Evolutionary conservation across 2,113 vertebrate species (phyloP).

Genomic region (Mugil cephalus): DNA sequence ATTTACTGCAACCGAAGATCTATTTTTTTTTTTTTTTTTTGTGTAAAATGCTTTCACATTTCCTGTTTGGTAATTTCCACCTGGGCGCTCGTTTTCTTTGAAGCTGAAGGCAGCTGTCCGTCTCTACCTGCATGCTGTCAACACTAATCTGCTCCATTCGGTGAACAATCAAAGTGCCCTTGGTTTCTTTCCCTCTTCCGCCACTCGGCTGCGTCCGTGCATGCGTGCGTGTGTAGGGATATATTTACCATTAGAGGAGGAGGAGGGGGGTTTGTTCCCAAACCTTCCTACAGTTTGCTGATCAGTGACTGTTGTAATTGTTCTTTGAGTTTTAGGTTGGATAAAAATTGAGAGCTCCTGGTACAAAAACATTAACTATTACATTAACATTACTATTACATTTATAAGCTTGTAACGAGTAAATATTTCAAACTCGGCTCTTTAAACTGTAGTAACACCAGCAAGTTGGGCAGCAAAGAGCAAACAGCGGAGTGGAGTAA

Average conservation of each 20-base stretch:
- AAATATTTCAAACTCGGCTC: too few species aligned
- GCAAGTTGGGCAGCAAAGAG: not conserved
- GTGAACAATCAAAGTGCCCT: conserved; percentile 41
- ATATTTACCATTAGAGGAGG: conserved; percentile 20
- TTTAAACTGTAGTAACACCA: not conserved
- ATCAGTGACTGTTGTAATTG: conserved; percentile 21
- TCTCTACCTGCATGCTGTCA: conserved; percentile 47
- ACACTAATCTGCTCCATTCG: conserved; percentile 42
- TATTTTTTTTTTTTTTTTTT: conserved; percentile 2
- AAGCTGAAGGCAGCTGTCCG: conserved; percentile 29
- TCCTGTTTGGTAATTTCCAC: conserved; percentile 27
- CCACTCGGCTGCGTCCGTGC: conserved; percentile 43
- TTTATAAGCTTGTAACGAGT: too few species aligned
- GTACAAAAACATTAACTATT: too few species aligned
- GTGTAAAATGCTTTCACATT: conserved; percentile 27
- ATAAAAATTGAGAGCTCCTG: not conserved
- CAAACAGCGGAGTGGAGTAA: not conserved
- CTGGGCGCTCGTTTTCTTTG: conserved; percentile 14
- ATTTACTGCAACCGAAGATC: conserved; percentile 25
- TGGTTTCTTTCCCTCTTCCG: conserved; percentile 19
- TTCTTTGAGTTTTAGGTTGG: not conserved
- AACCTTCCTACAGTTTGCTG: conserved; percentile 21
- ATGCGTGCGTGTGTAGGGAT: conserved; percentile 15
- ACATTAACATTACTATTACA: too few species aligned
- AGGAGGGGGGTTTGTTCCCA: conserved; percentile 4